Evolutionary conservation across 2,113 vertebrate species (phyloP).

Genomic region (Tenebrosternarchus preto): DNA sequence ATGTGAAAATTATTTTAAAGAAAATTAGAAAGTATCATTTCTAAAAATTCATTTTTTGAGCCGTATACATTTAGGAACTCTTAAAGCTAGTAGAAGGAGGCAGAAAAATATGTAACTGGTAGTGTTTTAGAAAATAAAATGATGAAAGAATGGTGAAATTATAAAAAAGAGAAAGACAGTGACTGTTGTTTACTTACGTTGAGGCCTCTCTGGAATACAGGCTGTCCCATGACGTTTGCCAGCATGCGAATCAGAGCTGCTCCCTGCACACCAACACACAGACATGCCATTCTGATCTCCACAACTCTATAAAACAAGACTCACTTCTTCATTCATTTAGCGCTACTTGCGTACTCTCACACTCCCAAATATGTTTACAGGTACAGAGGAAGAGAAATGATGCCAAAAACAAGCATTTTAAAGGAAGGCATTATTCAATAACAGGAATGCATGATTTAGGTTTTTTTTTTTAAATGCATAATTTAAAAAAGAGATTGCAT

Average conservation of each 20-base stretch:
- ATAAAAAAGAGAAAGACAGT: background rate
- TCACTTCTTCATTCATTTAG: background rate
- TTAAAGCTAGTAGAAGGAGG: background rate
- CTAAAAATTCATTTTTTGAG: background rate
- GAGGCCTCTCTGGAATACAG: conserved; percentile 90
- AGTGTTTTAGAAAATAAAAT: background rate
- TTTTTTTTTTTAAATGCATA: no score
- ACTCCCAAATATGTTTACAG: background rate
- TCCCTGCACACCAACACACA: conserved; percentile 73
- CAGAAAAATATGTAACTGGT: background rate
- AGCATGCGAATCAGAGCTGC: conserved; percentile 97
- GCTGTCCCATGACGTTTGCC: conserved; percentile 95
- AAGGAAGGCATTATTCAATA: no score
- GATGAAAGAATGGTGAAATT: background rate
- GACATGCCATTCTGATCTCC: background rate
- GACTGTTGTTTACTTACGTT: conserved; percentile 82
- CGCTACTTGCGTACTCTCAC: background rate
- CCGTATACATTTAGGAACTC: background rate
- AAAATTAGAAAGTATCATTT: conserved; percentile 22
- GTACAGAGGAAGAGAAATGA: background rate
- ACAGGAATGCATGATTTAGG: no score
- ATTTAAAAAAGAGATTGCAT: no score
- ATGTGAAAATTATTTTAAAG: background rate
- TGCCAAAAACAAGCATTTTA: background rate
- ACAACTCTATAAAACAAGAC: background rate